A percentile compares a stretch with the other conserved stretches of the same genome.
Conservation (phyloP, 2,797 vertebrate genomes). For the Arnoldichthys spilopterus region DNA sequence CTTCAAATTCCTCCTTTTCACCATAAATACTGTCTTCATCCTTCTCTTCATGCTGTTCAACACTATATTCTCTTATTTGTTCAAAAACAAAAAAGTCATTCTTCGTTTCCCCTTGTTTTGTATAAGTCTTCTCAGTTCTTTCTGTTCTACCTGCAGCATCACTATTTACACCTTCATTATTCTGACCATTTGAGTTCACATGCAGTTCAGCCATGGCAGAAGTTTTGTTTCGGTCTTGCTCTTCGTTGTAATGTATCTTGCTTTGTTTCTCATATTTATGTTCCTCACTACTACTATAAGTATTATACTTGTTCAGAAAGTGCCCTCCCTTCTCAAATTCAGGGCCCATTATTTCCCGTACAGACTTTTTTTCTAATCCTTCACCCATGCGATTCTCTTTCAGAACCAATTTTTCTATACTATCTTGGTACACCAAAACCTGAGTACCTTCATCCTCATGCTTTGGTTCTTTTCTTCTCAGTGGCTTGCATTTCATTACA, state of each 20-base stretch:
- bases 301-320: conserved; percentile 7
- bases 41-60: background rate
- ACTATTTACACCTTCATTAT: background rate
- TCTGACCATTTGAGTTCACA: background rate
- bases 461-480: background rate
- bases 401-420: background rate
- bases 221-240: background rate
- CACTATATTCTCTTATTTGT: background rate
- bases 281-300: background rate
- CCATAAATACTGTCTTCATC: background rate
- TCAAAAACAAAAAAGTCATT: background rate
- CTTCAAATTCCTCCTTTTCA: conserved; percentile 4
- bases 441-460: background rate
- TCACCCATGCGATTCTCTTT: background rate
- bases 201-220: background rate
- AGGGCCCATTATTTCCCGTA: background rate
- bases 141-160: conserved; percentile 11
- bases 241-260: background rate
- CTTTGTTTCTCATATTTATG: background rate
- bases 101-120: conserved; percentile 6
- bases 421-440: background rate
- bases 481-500: background rate
- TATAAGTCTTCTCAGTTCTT: background rate
- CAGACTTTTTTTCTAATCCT: background rate
- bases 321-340: background rate